Base-by-base conservation (phyloP, 1,140 invertebrate genomes). In the Megalopta genalis region DNA sequence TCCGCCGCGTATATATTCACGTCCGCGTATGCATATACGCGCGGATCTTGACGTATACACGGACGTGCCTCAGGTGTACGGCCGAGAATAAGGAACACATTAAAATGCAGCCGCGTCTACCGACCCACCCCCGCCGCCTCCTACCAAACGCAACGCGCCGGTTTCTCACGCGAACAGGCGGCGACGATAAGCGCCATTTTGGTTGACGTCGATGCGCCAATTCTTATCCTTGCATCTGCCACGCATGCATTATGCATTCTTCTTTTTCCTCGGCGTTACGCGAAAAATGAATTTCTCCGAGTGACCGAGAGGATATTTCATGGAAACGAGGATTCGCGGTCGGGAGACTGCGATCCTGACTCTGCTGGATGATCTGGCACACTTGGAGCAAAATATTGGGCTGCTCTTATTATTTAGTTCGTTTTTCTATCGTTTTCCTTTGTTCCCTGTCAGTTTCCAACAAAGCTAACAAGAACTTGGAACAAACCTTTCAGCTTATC, bases 151-250 rank as follows among this genome's bases (percentile, higher is more conserved):
- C 46, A 3, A 5, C 49, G 49, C 25, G 49, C 9, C 37, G n/a
- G 27, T 84, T 78, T 78, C 79, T 84, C 78, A 84, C 84, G 73
- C 83, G 72, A 77, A n/a, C 71, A 12, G 71, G 67, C 71, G 62
- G 63, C 66, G 57, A 69, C 68, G 77, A 86, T 86, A 86, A 86
- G 77, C 81, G 81, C 81, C 86, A 88, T 88, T 89, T 88, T 86
- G 67, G 76, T 69, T 69, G 78, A 75, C 67, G 66, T 63, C 80
- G 75, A 87, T 82, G 85, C 85, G 69, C 80, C 87, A 88, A 88
- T 88, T 87, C 76, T 83, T 87, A 81, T 84, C 66, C 80, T 7
- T 81, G 85, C 81, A 65, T 69, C 71, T 52, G 54, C 65, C 67
- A 63, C 71, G 72, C 49, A 73, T 81, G 62, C 75, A 73, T 76